Evolutionary conservation across 2,113 vertebrate genomes (phyloP).

Genomic region (Varanus salvator): DNA sequence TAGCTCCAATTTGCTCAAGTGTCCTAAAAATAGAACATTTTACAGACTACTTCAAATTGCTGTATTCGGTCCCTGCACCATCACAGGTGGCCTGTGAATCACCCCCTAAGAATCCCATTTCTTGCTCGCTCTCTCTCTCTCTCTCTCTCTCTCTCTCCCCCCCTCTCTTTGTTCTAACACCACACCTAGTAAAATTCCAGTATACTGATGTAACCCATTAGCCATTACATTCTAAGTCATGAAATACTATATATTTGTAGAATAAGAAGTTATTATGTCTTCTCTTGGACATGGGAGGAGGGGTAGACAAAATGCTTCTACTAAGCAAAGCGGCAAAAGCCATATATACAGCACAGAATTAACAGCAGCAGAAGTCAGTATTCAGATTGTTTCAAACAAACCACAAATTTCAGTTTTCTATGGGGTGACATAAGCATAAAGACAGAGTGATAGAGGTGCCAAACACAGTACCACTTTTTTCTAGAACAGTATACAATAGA

Average conservation of each 20-base stretch:
- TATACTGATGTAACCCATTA: conserved; percentile 21
- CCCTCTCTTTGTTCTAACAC: conserved; percentile 14
- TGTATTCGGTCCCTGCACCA: conserved; percentile 22
- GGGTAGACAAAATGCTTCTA: conserved; percentile 10
- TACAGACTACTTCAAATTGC: conserved; percentile 25
- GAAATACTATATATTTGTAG: conserved; percentile 5
- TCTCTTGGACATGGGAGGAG: conserved; percentile 9
- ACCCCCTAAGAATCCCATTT: conserved; percentile 35
- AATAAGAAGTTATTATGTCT: conserved; percentile 28
- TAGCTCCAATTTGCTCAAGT: neutral
- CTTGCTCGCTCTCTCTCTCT: conserved; percentile 29
- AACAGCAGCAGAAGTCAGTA: neutral
- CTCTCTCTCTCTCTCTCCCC: conserved; percentile 17
- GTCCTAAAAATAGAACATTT: neutral
- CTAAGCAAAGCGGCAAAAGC: neutral
- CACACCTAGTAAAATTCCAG: conserved; percentile 43
- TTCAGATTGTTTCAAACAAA: conserved; percentile 20
- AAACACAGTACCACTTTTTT: neutral
- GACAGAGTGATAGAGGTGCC: neutral
- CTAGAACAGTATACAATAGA: neutral
- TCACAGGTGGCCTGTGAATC: neutral
- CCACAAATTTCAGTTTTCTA: neutral
- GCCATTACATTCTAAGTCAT: conserved; percentile 6
- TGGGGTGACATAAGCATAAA: neutral
- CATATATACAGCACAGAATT: neutral